These are phyloP conservation scores for Lagenorhynchus albirostris DNA, from an alignment of 2,113 vertebrate genomes.

Conservation along the genomic window DNA sequence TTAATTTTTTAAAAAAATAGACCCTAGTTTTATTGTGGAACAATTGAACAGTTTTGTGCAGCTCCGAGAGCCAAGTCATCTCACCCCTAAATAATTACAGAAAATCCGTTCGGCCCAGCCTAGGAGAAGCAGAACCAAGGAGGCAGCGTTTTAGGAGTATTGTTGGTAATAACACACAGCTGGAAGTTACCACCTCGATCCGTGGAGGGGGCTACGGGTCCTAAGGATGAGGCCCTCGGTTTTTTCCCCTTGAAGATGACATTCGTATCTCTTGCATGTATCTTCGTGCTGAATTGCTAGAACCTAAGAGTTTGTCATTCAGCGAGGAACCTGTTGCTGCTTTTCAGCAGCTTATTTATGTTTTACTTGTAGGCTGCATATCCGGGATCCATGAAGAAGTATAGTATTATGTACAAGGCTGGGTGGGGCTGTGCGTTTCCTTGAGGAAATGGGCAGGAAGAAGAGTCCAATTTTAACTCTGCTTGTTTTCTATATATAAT, in stretches of 20 bases:
- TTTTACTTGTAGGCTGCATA: constrained; percentile 32
- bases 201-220: background rate
- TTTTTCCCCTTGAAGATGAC: background rate
- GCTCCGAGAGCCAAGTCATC: background rate
- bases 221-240: background rate
- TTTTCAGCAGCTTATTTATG: background rate
- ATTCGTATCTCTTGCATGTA: background rate
- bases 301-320: background rate
- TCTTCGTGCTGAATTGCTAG: background rate
- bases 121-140: background rate
- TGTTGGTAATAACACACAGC: background rate
- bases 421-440: constrained; percentile 48
- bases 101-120: background rate
- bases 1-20: background rate
- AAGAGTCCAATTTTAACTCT: constrained; percentile 61
- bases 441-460: constrained; percentile 72
- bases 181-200: background rate
- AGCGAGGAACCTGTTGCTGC: background rate
- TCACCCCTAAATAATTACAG: background rate
- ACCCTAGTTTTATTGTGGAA: background rate
- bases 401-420: constrained; percentile 11
- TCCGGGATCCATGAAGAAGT: background rate
- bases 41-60: background rate
- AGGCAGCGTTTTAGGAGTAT: background rate
- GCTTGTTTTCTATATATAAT: constrained; percentile 54